Evolutionary conservation across 2,113 vertebrate genomes (phyloP), one percentile per base, ranked within the genome.

Genomic region (Rutilus rutilus): DNA sequence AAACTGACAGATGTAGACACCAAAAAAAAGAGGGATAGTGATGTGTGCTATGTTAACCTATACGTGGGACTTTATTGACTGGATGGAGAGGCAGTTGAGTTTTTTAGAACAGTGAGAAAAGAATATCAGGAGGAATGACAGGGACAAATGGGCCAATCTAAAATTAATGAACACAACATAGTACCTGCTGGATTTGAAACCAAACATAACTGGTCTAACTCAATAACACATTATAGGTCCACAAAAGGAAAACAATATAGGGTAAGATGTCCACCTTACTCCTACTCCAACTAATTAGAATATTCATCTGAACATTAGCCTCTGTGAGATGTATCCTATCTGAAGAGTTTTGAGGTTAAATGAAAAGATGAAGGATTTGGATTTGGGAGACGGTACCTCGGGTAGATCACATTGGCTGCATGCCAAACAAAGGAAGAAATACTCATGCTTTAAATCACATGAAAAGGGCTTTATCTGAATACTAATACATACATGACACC

Each of bases 381-480:
- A 65, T 78, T 86, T 47, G 47, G 71, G 73, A 78, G 82, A 88
- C 78, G 77, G 79, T 89, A 89, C 87, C 89, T 89, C 85, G 39
- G 71, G 74, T 84, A 80, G 81, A 79, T 88, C 89, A 78, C 87
- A 74, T 71, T 89, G 87, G 85, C 85, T 86, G 89, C 89, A 89
- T 86, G 87, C 87, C 85, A 88, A 89, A 89, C 71, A 86, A 88
- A 88, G 54, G 82, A 78, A 89, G 71, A 89, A 84, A 89, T 27
- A 85, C 85, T 84, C 86, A 85, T 88, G 89, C 89, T 69, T 88
- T 74, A 86, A 59, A 59, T 79, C 80, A 77, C 11, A 67, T 30
- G 25, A 80, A 71, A 71, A 73, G 64, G n/a, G 19, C 15, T 82
- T 81, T 36, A 52, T 82, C 78, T 50, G 6, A 73, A 84, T 59